Evolutionary conservation across 2,113 vertebrate species (phyloP), one percentile per base, ranked within the genome.

Genomic region (Neofelis nebulosa): DNA sequence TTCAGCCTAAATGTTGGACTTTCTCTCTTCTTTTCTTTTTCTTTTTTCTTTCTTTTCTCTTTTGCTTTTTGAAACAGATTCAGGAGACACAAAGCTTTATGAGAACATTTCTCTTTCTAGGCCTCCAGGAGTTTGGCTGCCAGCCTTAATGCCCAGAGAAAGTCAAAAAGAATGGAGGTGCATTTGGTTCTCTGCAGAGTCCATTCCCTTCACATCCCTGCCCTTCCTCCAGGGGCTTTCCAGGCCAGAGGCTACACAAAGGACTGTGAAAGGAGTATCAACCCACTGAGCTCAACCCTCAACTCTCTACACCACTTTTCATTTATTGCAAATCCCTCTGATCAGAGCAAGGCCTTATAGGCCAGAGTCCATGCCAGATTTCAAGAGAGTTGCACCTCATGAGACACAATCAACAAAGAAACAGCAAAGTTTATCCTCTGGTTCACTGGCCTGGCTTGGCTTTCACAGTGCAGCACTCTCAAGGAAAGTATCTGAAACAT

Each of bases 121-220:
- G 82, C 79, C 94, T 93, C 92, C 82, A 74, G 95, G 91, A 91
- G 89, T 79, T 31, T 97, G 96, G 86, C 81, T 21, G 85, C 31
- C 91, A 55, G 78, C 89, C 74, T 23, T 83, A n/a, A 71, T 65
- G 33, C 4, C 87, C 69, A 88, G 41, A 61, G 86, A 50, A 48
- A 61, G 79, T 41, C 48, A 86, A 11, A 41, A 15, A 71, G 52
- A 80, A 52, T 73, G 66, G 89, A 6, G 15, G 29, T 16, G 10
- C 16, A 13, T 66, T 81, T 91, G 85, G 71, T 63, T 96, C 78
- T 84, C 45, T 41, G 63, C 50, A 81, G 12, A 76, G 29, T 23
- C 33, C 13, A 1, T 76, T 90, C 18, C 71, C 69, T 57, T 94
- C 29, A 38, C 27, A 87, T 50, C 68, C 88, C 18, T 33, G 48